Evolutionary conservation across 2,797 vertebrate genomes (phyloP).

Genomic region (Sebastes kiyomatsui): DNA sequence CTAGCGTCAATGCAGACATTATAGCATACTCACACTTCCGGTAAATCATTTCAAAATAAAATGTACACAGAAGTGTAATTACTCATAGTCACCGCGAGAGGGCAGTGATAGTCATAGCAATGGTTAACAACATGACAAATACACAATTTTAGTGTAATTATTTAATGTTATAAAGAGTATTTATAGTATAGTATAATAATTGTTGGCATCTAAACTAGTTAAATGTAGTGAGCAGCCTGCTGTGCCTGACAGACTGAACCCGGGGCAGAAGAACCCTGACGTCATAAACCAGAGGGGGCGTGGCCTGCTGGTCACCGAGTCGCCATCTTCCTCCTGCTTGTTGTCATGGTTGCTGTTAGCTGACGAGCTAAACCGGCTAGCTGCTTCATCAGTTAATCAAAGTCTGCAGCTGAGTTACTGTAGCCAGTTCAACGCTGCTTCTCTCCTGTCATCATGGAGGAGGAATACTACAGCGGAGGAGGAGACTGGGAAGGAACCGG

Average conservation of each 20-base stretch:
- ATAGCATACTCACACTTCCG: too few relatives aligned
- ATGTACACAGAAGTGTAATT: too few relatives aligned
- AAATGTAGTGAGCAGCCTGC: neutral
- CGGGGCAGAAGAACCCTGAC: too few relatives aligned
- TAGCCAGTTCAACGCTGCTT: fast-evolving
- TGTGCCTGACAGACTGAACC: neutral
- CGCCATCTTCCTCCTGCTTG: conserved; percentile 67
- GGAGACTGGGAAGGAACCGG: conserved; percentile 81
- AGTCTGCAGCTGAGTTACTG: neutral
- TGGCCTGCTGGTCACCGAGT: neutral
- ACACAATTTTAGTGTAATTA: conserved; percentile 55
- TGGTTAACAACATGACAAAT: neutral
- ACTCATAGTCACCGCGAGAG: neutral
- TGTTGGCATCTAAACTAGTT: too few relatives aligned
- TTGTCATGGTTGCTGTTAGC: conserved; percentile 58
- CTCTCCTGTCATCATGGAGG: conserved; percentile 72
- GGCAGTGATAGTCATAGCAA: neutral
- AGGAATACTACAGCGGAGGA: conserved; percentile 76
- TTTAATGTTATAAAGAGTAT: conserved; percentile 76
- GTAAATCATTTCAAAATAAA: too few relatives aligned
- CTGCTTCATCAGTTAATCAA: neutral
- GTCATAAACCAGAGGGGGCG: conserved; percentile 10
- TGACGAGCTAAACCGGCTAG: conserved; percentile 20
- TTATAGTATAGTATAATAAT: neutral
- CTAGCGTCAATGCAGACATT: fast-evolving